Evolutionary conservation across 2,113 vertebrate genomes (phyloP), one percentile per base, ranked within the genome.

Genomic region (Gymnorhina tibicen): DNA sequence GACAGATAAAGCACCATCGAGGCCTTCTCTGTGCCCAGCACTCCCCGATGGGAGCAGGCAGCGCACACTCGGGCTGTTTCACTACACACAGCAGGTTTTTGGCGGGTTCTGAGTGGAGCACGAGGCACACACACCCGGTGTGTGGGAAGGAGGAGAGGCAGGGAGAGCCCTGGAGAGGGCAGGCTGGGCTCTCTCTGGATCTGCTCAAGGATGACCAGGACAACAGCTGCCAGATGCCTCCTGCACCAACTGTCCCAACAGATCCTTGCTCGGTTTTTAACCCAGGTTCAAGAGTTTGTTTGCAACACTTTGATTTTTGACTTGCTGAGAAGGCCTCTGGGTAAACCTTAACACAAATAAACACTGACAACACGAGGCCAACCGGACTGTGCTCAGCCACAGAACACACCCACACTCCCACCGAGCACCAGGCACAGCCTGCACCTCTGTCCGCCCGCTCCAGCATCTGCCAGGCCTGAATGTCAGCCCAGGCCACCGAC

Each of bases 51-150:
- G 47, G 16, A 49, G 19, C 11, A 20, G 41, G 69, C 30, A 52
- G 35, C 7, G 6, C 27, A 9, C 3, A 2, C 30, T 3, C 0
- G 4, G 6, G 4, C 64, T 42, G 44, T 6, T 18, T 23, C 66
- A 28, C 66, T 13, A 1, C 3, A 21, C 4, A 14, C 3, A 37
- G 77, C 52, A 77, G 60, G 32, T 11, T 68, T 56, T 4, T 2
- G 10, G 28, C 3, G 1, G n/a, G 53, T 5, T 72, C 17, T 6
- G 20, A 37, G 10, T 0, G 33, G 9, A 55, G 64, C 58, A 33
- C 9, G 12, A 7, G n/a, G 5, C 37, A 47, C 58, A 67, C 1
- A 11, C 15, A 4, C 12, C 3, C 0, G 0, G 7, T 3, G 9
- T 49, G 16, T 3, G 9, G 17, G 44, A 46, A 53, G 28, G 39